Conservation (phyloP, 2,797 vertebrate genomes). For the Poecilia gillii region DNA sequence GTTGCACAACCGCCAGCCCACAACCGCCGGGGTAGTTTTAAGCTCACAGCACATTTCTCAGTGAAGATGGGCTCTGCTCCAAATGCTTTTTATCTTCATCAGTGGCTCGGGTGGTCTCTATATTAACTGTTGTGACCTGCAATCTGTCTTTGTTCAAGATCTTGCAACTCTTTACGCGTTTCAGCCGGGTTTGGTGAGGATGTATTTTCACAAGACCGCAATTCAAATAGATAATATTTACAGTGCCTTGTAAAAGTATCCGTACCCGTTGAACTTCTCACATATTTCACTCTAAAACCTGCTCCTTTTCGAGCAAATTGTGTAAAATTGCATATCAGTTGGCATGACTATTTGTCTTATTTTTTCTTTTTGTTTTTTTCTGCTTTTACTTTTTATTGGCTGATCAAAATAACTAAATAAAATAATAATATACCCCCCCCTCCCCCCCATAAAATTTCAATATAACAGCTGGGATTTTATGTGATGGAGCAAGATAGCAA, state of each 20-base stretch:
- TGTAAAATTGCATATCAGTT: too few species aligned
- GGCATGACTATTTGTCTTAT: too few species aligned
- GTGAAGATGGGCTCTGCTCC: slow-evolving; percentile 47
- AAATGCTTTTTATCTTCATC: slow-evolving; percentile 71
- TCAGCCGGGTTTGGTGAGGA: slow-evolving; percentile 39
- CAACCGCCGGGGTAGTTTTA: slow-evolving; percentile 43
- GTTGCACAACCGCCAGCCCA: slow-evolving; percentile 38
- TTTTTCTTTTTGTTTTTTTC: too few species aligned
- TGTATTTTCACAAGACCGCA: slow-evolving; percentile 57
- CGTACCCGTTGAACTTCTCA: neutral
- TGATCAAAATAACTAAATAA: too few species aligned
- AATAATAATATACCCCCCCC: too few species aligned
- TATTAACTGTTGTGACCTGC: slow-evolving; percentile 60
- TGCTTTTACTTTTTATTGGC: too few species aligned
- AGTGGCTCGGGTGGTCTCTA: slow-evolving; percentile 60
- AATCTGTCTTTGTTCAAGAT: slow-evolving; percentile 56
- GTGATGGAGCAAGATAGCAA: neutral
- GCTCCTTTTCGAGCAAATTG: too few species aligned
- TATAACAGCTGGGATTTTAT: neutral
- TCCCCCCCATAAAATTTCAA: neutral
- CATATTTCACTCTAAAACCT: neutral
- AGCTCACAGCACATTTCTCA: slow-evolving; percentile 39
- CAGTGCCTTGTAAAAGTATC: neutral
- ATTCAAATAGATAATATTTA: neutral
- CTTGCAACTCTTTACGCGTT: slow-evolving; percentile 44